Percentiles rank a stretch among this genome's conserved stretches.
These are phyloP conservation scores for Aphaenogaster rudis DNA, from an alignment of 1,140 invertebrate genomes.

Conservation along the genomic window DNA sequence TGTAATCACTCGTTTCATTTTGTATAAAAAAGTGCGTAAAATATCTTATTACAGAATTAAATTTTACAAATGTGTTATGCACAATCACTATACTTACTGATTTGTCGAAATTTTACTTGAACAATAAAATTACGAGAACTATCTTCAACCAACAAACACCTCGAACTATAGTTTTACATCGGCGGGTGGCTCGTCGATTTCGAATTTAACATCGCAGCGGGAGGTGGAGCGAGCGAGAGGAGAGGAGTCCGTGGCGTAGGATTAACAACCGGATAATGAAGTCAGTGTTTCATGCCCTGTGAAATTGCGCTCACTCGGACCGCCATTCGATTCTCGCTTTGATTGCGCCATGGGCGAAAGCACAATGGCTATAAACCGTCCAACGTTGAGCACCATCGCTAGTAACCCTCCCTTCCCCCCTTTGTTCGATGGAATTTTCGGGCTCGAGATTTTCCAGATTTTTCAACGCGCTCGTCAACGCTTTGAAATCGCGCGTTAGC, in stretches of 20 bases:
- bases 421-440: constrained; percentile 64
- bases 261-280: constrained; percentile 87
- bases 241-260: constrained; percentile 70
- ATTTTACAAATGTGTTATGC: not conserved
- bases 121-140: not conserved
- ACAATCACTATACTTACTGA: not conserved
- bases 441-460: constrained; percentile 77
- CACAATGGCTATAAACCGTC: constrained; percentile 84
- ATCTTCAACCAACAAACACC: constrained; percentile 14
- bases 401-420: constrained; percentile 45
- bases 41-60: not conserved
- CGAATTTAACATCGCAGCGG: constrained; percentile 42
- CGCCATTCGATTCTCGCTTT: constrained; percentile 86
- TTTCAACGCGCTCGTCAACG: constrained; percentile 71
- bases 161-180: constrained; percentile 3
- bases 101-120: not conserved
- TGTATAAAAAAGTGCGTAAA: not conserved
- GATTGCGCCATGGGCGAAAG: constrained; percentile 82
- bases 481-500: constrained; percentile 69
- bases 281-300: constrained; percentile 87
- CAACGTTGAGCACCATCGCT: constrained; percentile 68
- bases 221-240: constrained; percentile 44
- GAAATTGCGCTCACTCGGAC: constrained; percentile 85
- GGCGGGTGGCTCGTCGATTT: constrained; percentile 46
- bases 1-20: not conserved